Conservation (phyloP, 2,113 vertebrate genomes). For the Chrysochloris asiatica region DNA sequence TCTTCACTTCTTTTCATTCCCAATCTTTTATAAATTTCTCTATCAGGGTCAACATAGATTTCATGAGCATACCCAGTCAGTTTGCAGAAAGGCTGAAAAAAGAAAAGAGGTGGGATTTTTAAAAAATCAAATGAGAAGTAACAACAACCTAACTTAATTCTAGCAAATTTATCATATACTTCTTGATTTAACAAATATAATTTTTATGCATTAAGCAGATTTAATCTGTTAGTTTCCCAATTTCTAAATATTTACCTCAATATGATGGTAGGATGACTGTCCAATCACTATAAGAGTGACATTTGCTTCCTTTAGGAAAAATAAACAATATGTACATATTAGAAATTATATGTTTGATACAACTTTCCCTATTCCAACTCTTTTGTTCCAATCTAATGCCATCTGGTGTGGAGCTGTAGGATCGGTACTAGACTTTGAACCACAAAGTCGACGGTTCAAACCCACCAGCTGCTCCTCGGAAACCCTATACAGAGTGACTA, state of each 20-base stretch:
- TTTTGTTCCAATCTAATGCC: conserved; percentile 55
- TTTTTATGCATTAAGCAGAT: conserved; percentile 52
- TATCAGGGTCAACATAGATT: conserved; percentile 94
- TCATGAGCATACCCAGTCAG: conserved; percentile 92
- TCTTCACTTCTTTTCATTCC: conserved; percentile 94
- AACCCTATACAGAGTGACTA: too few relatives aligned
- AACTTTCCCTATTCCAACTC: neutral
- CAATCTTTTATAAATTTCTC: conserved; percentile 91
- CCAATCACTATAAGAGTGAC: conserved; percentile 94
- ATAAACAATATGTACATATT: conserved; percentile 2
- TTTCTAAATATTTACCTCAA: conserved; percentile 87
- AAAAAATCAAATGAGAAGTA: conserved; percentile 27
- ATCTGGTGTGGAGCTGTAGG: too few relatives aligned
- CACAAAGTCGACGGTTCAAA: too few relatives aligned
- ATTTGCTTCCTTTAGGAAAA: conserved; percentile 86
- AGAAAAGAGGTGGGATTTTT: neutral
- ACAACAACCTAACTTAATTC: conserved; percentile 7
- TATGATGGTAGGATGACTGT: conserved; percentile 91
- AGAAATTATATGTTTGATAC: conserved; percentile 8
- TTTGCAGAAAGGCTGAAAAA: conserved; percentile 90
- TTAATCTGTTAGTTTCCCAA: neutral
- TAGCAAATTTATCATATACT: neutral
- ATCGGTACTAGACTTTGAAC: too few relatives aligned
- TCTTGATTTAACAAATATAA: neutral
- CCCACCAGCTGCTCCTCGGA: too few relatives aligned